Evolutionary conservation across 2,888 invertebrate species (phyloP).

Genomic region (Campaea margaritaria): DNA sequence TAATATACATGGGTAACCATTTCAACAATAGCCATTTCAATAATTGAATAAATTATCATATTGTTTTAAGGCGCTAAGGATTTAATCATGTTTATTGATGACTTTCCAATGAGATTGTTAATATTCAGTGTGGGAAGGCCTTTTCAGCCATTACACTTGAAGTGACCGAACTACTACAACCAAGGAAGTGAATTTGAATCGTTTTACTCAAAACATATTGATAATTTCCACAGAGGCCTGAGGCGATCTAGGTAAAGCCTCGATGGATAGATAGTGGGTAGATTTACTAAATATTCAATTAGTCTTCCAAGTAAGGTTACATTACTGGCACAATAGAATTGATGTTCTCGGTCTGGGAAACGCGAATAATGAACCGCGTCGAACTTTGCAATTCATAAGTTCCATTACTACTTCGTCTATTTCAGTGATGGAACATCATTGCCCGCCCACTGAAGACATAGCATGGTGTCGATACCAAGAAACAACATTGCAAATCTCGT

Average conservation of each 20-base stretch:
- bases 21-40: constrained; percentile 39
- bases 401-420: background rate
- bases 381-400: too few relatives aligned
- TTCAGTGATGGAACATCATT: background rate
- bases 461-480: constrained; percentile 14
- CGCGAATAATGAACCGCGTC: too few relatives aligned
- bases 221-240: too few relatives aligned
- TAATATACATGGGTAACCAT: constrained; percentile 20
- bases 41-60: constrained; percentile 29
- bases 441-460: background rate
- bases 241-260: too few relatives aligned
- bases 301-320: too few relatives aligned
- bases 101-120: constrained; percentile 29
- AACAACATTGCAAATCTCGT: constrained; percentile 57
- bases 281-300: too few relatives aligned
- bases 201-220: too few relatives aligned
- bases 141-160: constrained; percentile 23
- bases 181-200: background rate
- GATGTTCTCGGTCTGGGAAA: too few relatives aligned
- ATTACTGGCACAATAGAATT: too few relatives aligned
- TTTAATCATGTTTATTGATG: constrained; percentile 25
- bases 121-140: constrained; percentile 16
- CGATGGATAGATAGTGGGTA: too few relatives aligned
- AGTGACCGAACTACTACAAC: background rate
- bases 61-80: constrained; percentile 10